These are phyloP conservation scores for Drosophila paramelanica DNA, from an alignment of 2,888 invertebrate genomes.

Conservation along the genomic window DNA sequence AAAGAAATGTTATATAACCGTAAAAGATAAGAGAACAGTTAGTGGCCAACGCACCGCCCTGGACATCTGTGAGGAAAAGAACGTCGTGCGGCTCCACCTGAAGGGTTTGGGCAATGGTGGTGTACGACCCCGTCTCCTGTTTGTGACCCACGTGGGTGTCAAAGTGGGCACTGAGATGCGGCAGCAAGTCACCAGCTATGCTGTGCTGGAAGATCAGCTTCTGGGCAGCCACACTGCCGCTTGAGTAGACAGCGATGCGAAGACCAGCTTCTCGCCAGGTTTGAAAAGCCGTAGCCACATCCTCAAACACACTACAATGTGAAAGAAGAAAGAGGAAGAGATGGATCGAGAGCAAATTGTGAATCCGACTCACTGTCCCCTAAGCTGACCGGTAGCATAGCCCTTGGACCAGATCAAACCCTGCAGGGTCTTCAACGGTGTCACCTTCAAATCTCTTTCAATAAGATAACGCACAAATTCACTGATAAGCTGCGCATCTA, in stretches of 20 bases:
- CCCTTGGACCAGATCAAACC: slow-evolving; percentile 95
- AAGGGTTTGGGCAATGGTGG: slow-evolving; percentile 90
- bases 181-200: slow-evolving; percentile 90
- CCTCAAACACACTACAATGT: slow-evolving; percentile 91
- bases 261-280: slow-evolving; percentile 89
- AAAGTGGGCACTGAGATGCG: slow-evolving; percentile 91
- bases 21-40: neutral
- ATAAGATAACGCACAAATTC: slow-evolving; percentile 93
- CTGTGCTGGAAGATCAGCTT: slow-evolving; percentile 93
- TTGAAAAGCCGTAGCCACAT: slow-evolving; percentile 91
- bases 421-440: slow-evolving; percentile 94
- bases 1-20: slow-evolving; percentile 11
- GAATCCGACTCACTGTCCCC: slow-evolving; percentile 92
- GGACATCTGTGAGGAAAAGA: slow-evolving; percentile 94
- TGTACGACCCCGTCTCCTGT: slow-evolving; percentile 91
- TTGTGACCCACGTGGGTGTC: slow-evolving; percentile 95
- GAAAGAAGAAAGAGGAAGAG: neutral
- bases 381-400: slow-evolving; percentile 91
- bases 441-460: slow-evolving; percentile 91
- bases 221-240: slow-evolving; percentile 96
- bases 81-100: slow-evolving; percentile 88
- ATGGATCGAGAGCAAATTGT: neutral
- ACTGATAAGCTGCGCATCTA: slow-evolving; percentile 87
- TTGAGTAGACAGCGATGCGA: slow-evolving; percentile 94
- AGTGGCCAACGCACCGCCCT: slow-evolving; percentile 89